Percentiles rank a stretch among this genome's conserved stretches.
phyloP scores from a whole-genome alignment of 2,113 vertebrate genomes.

The Gallinago jamesoni region DNA sequence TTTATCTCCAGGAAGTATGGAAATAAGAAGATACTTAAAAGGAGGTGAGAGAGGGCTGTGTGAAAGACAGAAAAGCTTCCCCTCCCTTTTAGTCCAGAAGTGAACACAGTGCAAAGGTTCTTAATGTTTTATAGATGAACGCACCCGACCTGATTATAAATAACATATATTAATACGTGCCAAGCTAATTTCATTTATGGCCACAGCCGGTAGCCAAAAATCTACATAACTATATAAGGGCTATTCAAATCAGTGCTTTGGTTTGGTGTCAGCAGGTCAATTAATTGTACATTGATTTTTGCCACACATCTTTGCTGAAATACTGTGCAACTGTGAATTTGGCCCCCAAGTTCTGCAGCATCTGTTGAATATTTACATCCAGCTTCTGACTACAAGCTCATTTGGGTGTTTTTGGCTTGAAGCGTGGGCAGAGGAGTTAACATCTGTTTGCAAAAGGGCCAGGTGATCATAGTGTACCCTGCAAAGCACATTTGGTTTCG shows the following conservation, averaged over 20 bases:
- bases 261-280: not conserved
- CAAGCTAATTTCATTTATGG: not conserved
- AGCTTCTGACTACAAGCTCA: not conserved
- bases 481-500: not conserved
- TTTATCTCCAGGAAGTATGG: not conserved
- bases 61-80: not conserved
- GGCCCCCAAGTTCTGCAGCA: not conserved
- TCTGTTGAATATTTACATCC: not conserved
- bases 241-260: not conserved
- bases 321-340: not conserved
- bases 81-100: not conserved
- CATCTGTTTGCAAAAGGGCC: not conserved
- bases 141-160: not conserved
- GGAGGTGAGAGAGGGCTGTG: not conserved
- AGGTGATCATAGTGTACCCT: accelerated
- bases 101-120: not conserved
- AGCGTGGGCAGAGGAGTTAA: not conserved
- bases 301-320: not conserved
- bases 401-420: not conserved
- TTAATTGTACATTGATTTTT: slow-evolving; percentile 15
- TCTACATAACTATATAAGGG: not conserved
- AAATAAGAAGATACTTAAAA: not conserved
- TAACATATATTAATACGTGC: not conserved
- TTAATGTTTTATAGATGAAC: not conserved
- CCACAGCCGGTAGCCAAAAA: not conserved